Evolutionary conservation across 2,888 invertebrate genomes (phyloP).

Genomic region (Orthosia incerta): DNA sequence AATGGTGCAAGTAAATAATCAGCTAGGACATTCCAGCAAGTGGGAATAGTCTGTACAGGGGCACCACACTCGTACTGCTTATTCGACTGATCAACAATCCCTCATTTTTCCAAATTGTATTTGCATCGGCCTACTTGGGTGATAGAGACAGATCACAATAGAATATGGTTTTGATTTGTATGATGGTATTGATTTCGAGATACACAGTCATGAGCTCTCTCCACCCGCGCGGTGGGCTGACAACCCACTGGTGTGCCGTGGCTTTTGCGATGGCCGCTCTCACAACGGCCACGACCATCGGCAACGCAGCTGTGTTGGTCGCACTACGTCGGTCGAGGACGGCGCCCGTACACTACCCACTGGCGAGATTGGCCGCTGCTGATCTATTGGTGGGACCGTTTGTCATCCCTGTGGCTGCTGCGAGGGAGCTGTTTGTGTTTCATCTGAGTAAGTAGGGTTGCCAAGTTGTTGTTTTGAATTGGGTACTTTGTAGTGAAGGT

Average conservation of each 20-base stretch:
- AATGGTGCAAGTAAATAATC: too few species aligned
- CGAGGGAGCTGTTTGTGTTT: constrained; percentile 90
- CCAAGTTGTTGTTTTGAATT: too few species aligned
- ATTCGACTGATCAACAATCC: too few species aligned
- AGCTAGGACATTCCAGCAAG: too few species aligned
- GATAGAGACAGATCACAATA: too few species aligned
- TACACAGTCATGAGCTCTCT: constrained; percentile 59
- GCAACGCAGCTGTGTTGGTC: constrained; percentile 80
- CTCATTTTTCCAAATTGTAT: too few species aligned
- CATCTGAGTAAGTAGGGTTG: constrained; percentile 49
- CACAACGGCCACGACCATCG: constrained; percentile 74
- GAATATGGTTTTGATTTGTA: too few species aligned
- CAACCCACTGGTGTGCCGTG: constrained; percentile 69
- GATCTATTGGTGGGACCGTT: constrained; percentile 91
- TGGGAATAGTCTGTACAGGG: too few species aligned
- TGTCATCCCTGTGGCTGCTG: constrained; percentile 91
- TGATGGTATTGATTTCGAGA: constrained; percentile 29
- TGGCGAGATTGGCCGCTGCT: constrained; percentile 93
- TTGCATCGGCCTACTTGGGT: too few species aligned
- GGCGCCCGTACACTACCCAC: constrained; percentile 92
- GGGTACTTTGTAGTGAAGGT: too few species aligned
- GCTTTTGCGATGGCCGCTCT: constrained; percentile 76
- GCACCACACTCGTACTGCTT: too few species aligned
- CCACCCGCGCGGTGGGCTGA: constrained; percentile 73
- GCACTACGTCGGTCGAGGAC: constrained; percentile 78